These are phyloP conservation scores for Peromyscus nudipes DNA, from an alignment of 2,797 vertebrate genomes.

Conservation along the genomic window DNA sequence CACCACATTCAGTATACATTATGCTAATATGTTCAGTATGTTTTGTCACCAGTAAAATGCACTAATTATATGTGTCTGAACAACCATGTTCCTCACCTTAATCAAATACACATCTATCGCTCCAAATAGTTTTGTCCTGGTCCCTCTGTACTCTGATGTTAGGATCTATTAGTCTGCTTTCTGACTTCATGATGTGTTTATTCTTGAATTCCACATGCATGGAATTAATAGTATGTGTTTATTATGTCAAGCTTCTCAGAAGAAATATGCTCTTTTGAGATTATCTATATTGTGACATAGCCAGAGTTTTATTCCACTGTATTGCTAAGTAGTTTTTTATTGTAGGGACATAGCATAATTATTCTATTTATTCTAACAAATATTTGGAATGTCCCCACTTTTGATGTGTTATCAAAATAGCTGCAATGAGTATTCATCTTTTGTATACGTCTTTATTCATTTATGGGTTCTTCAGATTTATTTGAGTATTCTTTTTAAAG, in stretches of 20 bases:
- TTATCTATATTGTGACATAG: neutral
- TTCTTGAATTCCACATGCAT: neutral
- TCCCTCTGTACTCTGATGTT: neutral
- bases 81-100: neutral
- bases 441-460: neutral
- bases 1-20: neutral
- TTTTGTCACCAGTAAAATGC: neutral
- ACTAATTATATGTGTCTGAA: neutral
- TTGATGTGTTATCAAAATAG: neutral
- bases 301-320: neutral
- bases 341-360: too few relatives aligned
- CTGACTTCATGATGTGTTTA: neutral
- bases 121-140: neutral
- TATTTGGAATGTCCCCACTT: neutral
- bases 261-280: neutral
- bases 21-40: neutral
- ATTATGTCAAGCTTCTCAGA: neutral
- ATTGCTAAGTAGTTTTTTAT: neutral
- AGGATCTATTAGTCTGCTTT: neutral
- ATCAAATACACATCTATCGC: neutral
- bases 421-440: neutral
- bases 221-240: too few relatives aligned
- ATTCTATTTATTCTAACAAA: neutral
- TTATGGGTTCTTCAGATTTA: neutral
- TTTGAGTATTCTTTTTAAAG: conserved; percentile 18